Evolutionary conservation across 2,797 vertebrate genomes (phyloP).

Genomic region (Epinephelus malabaricus): DNA sequence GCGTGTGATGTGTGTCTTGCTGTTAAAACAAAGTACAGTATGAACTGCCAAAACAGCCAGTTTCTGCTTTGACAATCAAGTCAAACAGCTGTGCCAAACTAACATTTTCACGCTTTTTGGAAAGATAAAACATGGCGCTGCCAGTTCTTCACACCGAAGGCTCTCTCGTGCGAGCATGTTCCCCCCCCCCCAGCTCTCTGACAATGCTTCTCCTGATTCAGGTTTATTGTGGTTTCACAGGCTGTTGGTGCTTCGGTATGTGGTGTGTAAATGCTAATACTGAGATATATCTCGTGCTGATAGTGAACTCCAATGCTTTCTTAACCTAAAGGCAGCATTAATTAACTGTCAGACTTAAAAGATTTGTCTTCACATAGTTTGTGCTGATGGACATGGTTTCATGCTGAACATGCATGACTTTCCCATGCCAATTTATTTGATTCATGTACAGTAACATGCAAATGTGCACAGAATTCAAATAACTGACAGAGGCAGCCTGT

Average conservation of each 20-base stretch:
- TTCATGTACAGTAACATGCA: slow-evolving; percentile 25
- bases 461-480: slow-evolving; percentile 21
- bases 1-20: slow-evolving; percentile 46
- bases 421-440: slow-evolving; percentile 21
- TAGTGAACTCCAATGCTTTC: slow-evolving; percentile 47
- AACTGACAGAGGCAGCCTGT: slow-evolving; percentile 6
- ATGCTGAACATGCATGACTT: slow-evolving; percentile 21
- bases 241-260: slow-evolving; percentile 61
- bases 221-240: slow-evolving; percentile 59
- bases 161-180: slow-evolving; percentile 38
- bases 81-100: slow-evolving; percentile 58
- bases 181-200: slow-evolving; percentile 12
- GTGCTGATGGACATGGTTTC: slow-evolving; percentile 21
- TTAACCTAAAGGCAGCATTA: slow-evolving; percentile 36
- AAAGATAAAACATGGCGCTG: slow-evolving; percentile 31
- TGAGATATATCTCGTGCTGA: slow-evolving; percentile 49
- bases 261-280: slow-evolving; percentile 53
- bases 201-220: slow-evolving; percentile 44
- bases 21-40: slow-evolving; percentile 28
- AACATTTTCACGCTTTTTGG: slow-evolving; percentile 50
- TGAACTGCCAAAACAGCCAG: slow-evolving; percentile 33
- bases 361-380: slow-evolving; percentile 45
- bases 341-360: slow-evolving; percentile 43
- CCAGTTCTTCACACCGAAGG: slow-evolving; percentile 37
- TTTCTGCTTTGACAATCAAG: slow-evolving; percentile 43